These are phyloP conservation scores for Mactromeris polynyma DNA, from an alignment of 2,888 invertebrate genomes.

Conservation along the genomic window DNA sequence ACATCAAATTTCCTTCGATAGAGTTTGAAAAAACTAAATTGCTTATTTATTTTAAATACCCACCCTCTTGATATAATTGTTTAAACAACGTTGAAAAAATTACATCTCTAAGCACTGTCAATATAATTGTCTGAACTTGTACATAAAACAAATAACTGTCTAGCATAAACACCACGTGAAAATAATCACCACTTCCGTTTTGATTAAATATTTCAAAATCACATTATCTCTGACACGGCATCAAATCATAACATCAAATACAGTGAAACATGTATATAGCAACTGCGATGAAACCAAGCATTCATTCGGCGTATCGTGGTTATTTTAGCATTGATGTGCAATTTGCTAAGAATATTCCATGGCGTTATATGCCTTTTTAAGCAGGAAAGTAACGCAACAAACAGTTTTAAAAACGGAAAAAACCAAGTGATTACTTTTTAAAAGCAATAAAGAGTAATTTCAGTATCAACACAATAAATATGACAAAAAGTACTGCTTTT, in stretches of 20 bases:
- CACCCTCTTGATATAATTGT: not conserved
- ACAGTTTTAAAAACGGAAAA: too few relatives aligned
- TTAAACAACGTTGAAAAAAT: not conserved
- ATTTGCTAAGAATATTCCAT: not conserved
- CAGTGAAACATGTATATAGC: not conserved
- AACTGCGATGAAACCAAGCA: not conserved
- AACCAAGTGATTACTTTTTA: too few relatives aligned
- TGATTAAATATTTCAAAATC: not conserved
- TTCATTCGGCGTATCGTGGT: not conserved
- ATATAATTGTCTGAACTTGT: not conserved
- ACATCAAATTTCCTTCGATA: not conserved
- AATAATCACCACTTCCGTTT: not conserved
- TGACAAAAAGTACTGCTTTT: too few relatives aligned
- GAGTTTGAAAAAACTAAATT: not conserved
- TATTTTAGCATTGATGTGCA: not conserved
- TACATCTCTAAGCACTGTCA: not conserved
- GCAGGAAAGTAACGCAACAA: too few relatives aligned
- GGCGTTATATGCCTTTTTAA: too few relatives aligned
- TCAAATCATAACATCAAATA: not conserved
- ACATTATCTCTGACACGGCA: not conserved
- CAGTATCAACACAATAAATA: too few relatives aligned
- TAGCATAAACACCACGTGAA: not conserved
- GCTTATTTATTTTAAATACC: conserved; percentile 6
- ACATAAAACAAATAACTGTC: not conserved
- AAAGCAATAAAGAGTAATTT: too few relatives aligned